Evolutionary conservation across 2,888 invertebrate species (phyloP).

Genomic region (Noctua janthina): DNA sequence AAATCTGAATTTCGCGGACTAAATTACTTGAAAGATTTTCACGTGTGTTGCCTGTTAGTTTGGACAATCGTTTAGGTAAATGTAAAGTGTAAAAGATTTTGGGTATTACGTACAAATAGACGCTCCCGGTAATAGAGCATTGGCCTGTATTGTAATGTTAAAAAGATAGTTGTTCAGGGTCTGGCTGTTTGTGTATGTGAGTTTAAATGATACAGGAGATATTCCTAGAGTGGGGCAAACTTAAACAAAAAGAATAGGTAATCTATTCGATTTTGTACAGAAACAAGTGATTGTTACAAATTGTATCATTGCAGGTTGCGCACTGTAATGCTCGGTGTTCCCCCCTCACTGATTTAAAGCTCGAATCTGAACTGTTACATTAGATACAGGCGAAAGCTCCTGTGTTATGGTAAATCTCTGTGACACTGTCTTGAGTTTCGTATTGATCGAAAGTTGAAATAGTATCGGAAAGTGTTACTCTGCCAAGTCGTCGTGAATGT

Average conservation of each 20-base stretch:
- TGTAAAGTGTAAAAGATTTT: neutral
- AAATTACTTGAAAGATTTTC: neutral
- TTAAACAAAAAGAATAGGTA: too few relatives aligned
- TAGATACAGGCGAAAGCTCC: neutral
- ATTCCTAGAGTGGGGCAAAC: too few relatives aligned
- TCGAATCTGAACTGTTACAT: neutral
- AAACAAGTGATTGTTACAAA: neutral
- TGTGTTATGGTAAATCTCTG: neutral
- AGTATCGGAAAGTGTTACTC: neutral
- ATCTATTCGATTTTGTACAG: neutral
- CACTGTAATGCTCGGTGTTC: neutral
- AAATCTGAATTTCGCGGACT: neutral
- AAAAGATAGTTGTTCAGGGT: neutral
- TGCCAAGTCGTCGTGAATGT: slow-evolving; percentile 1
- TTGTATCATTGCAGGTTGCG: neutral
- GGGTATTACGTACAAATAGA: neutral
- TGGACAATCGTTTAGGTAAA: neutral
- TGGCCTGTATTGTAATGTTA: neutral
- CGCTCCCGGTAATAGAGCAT: neutral
- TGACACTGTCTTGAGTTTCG: slow-evolving; percentile 1
- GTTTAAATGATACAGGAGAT: too few relatives aligned
- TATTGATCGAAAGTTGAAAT: slow-evolving; percentile 29
- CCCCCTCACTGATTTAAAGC: neutral
- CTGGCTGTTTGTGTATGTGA: too few relatives aligned
- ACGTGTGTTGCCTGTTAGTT: neutral